Conservation (phyloP, 2,888 invertebrate species). For the Salticus scenicus region DNA sequence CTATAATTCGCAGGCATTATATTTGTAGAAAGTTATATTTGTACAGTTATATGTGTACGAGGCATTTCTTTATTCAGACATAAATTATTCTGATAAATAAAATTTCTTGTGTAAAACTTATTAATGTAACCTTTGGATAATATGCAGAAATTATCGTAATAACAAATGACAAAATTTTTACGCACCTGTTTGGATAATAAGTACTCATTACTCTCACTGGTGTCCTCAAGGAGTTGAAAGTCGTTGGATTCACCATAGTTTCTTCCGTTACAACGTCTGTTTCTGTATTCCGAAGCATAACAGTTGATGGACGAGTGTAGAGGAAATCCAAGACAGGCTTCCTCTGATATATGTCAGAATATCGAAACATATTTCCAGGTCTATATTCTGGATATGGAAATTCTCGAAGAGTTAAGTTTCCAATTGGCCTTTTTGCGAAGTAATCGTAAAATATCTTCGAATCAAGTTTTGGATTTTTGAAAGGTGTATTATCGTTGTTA, state of each 20-base stretch:
- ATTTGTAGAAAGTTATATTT: too few relatives aligned
- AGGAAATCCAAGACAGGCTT: constrained; percentile 34
- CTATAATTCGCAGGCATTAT: too few relatives aligned
- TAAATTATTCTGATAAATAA: too few relatives aligned
- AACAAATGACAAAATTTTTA: background rate
- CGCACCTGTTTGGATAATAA: constrained; percentile 54
- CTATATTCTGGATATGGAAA: constrained; percentile 29
- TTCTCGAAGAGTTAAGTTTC: background rate
- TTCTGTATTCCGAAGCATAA: background rate
- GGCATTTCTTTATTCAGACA: too few relatives aligned
- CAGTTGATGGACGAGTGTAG: background rate
- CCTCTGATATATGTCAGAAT: constrained; percentile 33
- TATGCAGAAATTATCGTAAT: too few relatives aligned
- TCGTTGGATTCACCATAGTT: background rate
- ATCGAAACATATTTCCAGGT: constrained; percentile 37
- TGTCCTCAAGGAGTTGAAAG: constrained; percentile 43
- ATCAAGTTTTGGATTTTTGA: constrained; percentile 40
- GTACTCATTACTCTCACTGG: constrained; percentile 46
- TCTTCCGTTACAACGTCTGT: background rate
- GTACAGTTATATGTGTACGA: too few relatives aligned
- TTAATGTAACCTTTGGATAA: too few relatives aligned
- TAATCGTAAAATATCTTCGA: constrained; percentile 49
- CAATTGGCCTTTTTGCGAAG: constrained; percentile 25
- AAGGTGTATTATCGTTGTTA: constrained; percentile 16
- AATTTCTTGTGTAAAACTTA: too few relatives aligned